A percentile compares a stretch with the other conserved stretches of the same genome.
phyloP scores from a whole-genome alignment of 2,113 vertebrate species.

The Clarias gariepinus region DNA sequence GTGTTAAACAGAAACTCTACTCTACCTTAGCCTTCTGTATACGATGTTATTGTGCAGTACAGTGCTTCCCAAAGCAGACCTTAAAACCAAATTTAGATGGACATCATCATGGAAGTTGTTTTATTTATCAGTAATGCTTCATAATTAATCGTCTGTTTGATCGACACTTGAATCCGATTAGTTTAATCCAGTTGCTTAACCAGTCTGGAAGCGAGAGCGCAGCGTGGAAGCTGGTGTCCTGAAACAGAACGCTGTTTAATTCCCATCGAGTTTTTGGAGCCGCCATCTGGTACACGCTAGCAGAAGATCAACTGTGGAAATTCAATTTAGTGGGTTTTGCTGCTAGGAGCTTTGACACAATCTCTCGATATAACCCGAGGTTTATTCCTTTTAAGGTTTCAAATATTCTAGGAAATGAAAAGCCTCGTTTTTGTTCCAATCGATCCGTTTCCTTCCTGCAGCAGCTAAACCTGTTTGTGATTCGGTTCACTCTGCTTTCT shows the following conservation, averaged over 20 bases:
- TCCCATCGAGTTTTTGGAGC: no score
- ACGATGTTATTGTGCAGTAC: no score
- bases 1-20: neutral
- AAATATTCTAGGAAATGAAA: neutral
- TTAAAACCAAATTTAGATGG: no score
- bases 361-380: neutral
- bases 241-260: no score
- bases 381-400: neutral
- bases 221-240: no score
- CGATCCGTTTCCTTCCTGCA: neutral
- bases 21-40: no score
- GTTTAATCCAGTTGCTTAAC: neutral
- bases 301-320: neutral
- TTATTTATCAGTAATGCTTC: no score
- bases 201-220: no score
- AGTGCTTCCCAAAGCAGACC: no score
- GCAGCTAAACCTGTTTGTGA: neutral
- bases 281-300: neutral
- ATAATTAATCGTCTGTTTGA: no score
- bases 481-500: slow-evolving; percentile 16
- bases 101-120: no score
- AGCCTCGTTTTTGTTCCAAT: neutral
- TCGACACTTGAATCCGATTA: no score
- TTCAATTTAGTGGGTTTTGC: neutral
- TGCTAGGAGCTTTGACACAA: neutral